Conservation (phyloP, 64 coral and sea anemone species). For the Montipora cactus region DNA sequence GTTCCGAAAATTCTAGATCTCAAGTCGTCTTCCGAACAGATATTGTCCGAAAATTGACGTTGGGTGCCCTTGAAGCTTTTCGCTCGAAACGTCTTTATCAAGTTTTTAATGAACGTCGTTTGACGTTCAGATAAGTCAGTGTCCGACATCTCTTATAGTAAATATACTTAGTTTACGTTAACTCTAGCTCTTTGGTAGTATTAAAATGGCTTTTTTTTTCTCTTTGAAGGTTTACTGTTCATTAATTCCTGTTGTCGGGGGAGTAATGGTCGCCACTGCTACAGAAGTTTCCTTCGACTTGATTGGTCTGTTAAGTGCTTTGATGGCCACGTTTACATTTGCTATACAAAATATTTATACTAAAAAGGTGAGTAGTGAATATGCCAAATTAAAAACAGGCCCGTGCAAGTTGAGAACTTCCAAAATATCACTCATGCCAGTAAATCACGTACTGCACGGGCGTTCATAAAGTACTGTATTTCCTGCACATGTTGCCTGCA, state of each 20-base stretch:
- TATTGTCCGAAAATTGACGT: too few species aligned
- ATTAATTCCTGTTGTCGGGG: conserved; percentile 90
- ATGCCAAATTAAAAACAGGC: not conserved
- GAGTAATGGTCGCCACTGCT: conserved; percentile 89
- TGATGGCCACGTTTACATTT: conserved; percentile 92
- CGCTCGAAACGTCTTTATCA: too few species aligned
- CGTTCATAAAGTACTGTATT: not conserved
- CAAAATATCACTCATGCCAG: too few species aligned
- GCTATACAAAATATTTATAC: conserved; percentile 98
- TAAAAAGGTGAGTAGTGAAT: conserved; percentile 86
- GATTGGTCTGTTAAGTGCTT: conserved; percentile 89
- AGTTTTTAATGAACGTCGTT: too few species aligned
- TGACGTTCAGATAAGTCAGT: too few species aligned
- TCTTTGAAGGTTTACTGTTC: conserved; percentile 90
- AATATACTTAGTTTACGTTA: not conserved
- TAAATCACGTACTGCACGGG: too few species aligned
- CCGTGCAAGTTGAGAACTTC: too few species aligned
- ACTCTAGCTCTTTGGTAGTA: not conserved
- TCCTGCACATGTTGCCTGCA: too few species aligned
- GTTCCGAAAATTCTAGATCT: too few species aligned
- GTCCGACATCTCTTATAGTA: too few species aligned
- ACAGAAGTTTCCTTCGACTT: conserved; percentile 96
- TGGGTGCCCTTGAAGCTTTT: too few species aligned
- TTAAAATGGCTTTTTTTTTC: not conserved
- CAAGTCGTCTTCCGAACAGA: too few species aligned